These are phyloP conservation scores for Agrotis puta DNA, from an alignment of 2,888 invertebrate genomes.

Conservation along the genomic window DNA sequence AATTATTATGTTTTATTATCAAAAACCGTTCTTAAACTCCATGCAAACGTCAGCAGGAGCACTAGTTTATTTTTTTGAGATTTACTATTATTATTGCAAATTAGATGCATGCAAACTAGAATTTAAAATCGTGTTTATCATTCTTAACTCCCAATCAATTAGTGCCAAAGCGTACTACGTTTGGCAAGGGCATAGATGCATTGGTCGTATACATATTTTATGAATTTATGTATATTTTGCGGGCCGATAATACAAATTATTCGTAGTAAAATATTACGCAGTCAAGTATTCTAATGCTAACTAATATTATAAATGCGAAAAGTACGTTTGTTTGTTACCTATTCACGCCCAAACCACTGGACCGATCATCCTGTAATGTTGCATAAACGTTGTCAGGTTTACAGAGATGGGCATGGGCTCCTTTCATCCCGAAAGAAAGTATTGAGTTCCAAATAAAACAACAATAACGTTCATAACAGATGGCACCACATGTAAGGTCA, in stretches of 20 bases:
- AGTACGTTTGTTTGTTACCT: too few relatives aligned
- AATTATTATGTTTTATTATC: slow-evolving; percentile 11
- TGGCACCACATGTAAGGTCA: too few relatives aligned
- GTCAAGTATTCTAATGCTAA: too few relatives aligned
- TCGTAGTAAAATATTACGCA: background rate
- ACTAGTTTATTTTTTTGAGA: background rate
- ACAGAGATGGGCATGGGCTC: too few relatives aligned
- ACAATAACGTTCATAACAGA: too few relatives aligned
- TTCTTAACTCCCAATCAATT: slow-evolving; percentile 28
- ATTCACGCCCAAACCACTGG: too few relatives aligned
- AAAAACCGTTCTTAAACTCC: background rate
- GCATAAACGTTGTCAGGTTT: too few relatives aligned
- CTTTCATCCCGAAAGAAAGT: too few relatives aligned
- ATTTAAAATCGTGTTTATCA: slow-evolving; percentile 29
- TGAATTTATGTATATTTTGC: slow-evolving; percentile 27
- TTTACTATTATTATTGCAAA: background rate
- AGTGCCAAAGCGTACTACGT: slow-evolving; percentile 39
- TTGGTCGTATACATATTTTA: slow-evolving; percentile 1
- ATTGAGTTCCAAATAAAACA: too few relatives aligned
- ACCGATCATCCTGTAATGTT: too few relatives aligned
- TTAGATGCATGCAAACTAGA: slow-evolving; percentile 9
- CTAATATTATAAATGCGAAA: too few relatives aligned
- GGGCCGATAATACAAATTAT: slow-evolving; percentile 6
- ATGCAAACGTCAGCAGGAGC: background rate
- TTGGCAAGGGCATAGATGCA: slow-evolving; percentile 25